These are phyloP conservation scores for Rhineura floridana DNA, from an alignment of 2,113 vertebrate species.

Conservation along the genomic window DNA sequence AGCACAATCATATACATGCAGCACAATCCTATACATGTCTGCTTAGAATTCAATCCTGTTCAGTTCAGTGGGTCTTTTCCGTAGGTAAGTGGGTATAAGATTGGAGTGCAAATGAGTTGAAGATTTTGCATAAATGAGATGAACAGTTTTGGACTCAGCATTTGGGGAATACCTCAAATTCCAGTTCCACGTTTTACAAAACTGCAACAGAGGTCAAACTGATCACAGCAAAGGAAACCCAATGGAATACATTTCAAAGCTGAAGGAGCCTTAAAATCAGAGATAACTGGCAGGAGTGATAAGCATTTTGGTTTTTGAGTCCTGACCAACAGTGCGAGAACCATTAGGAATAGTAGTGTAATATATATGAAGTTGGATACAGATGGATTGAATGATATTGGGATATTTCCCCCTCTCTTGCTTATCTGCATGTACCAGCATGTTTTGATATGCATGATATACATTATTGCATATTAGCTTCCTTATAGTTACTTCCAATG, in stretches of 20 bases:
- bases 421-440: accelerated
- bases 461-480: not conserved
- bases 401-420: not conserved
- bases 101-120: not conserved
- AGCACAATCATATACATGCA: too few species aligned
- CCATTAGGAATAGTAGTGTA: not conserved
- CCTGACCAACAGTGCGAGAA: not conserved
- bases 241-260: not conserved
- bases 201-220: not conserved
- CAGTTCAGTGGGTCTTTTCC: not conserved
- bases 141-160: not conserved
- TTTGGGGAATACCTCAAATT: not conserved
- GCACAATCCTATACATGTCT: not conserved
- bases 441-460: accelerated
- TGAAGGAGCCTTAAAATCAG: not conserved
- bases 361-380: accelerated
- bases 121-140: not conserved
- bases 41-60: not conserved
- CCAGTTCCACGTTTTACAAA: not conserved
- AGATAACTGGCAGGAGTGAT: not conserved
- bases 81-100: not conserved
- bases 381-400: accelerated
- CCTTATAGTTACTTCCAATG: accelerated
- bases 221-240: not conserved
- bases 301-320: accelerated